Evolutionary conservation across 2,797 vertebrate species (phyloP), one percentile per base, ranked within the genome.

Genomic region (Parauchenoglanis ngamensis): DNA sequence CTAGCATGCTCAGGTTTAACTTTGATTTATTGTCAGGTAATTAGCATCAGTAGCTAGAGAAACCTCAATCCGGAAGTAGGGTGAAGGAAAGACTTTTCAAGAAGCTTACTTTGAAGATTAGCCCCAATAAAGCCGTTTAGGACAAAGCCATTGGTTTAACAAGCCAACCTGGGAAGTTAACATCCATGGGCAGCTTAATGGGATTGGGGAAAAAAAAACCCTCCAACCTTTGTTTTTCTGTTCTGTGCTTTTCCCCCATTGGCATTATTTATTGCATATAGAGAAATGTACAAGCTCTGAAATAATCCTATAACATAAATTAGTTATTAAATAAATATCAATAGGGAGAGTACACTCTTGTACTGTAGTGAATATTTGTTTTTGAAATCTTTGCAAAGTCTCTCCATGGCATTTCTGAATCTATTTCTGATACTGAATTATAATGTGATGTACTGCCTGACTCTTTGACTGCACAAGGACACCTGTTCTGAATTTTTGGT

Each of bases 21-120:
- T 91, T 90, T 86, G 54, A 89, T 91, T 94, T 91, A 92, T 91
- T 92, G 52, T 93, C 93, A 90, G 89, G 90, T 92, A 94, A 93
- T 95, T 92, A 90, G 92, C 94, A 93, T 91, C 94, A 93, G 92
- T 88, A 91, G 89, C 94, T 94, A 90, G 92, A 94, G 92, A 94
- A 94, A 90, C 88, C 87, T 87, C 93, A 95, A 95, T 95, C 93
- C 89, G 59, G 89, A 91, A 92, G 89, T 73, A 17, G 81, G 86
- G 76, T 89, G 89, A 92, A 87, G 90, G 91, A 35, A 84, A 91
- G 92, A 93, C 94, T 94, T 90, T 84, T 89, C 88, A 87, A 88
- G 75, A 67, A 83, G 84, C 59, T 82, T 49, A 91, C 94, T 94
- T 94, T 93, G 92, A 94, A 94, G 94, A 94, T 92, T 95, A 94